Conservation (phyloP, 2,113 vertebrate genomes). For the Dicerorhinus sumatrensis region DNA sequence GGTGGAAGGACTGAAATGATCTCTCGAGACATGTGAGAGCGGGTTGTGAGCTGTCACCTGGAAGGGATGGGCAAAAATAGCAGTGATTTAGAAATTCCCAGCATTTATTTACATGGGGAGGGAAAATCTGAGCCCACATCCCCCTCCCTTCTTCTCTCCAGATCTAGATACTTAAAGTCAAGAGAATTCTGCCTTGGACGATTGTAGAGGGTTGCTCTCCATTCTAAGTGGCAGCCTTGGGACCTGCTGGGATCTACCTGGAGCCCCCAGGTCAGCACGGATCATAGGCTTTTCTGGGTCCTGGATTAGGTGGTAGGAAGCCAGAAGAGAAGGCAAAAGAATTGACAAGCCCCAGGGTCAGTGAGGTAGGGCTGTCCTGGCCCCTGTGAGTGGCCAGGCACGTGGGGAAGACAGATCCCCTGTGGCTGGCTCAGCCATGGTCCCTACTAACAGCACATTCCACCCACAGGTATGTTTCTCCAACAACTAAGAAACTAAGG, state of each 20-base stretch:
- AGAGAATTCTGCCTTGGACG: neutral
- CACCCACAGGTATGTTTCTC: neutral
- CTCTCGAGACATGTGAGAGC: constrained; percentile 60
- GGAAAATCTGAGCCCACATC: neutral
- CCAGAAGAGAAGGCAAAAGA: neutral
- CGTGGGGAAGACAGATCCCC: neutral
- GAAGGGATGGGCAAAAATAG: neutral
- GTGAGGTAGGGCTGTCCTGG: neutral
- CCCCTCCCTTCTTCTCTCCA: neutral
- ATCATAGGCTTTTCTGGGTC: neutral
- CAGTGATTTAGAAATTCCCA: neutral
- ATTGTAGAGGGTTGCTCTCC: neutral
- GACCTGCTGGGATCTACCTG: neutral
- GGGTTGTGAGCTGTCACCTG: constrained; percentile 71
- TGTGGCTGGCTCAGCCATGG: too few species aligned
- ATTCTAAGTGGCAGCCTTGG: neutral
- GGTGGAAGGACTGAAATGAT: constrained; percentile 63
- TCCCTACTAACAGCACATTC: neutral
- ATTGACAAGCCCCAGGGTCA: neutral
- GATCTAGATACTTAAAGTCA: neutral
- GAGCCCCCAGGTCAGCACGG: too few species aligned
- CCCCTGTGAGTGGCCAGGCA: neutral
- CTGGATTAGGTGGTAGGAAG: neutral
- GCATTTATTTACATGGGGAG: neutral
- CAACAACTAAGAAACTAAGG: neutral